phyloP scores from a whole-genome alignment of 1,140 invertebrate genomes.

The Laodelphax striatellus region DNA sequence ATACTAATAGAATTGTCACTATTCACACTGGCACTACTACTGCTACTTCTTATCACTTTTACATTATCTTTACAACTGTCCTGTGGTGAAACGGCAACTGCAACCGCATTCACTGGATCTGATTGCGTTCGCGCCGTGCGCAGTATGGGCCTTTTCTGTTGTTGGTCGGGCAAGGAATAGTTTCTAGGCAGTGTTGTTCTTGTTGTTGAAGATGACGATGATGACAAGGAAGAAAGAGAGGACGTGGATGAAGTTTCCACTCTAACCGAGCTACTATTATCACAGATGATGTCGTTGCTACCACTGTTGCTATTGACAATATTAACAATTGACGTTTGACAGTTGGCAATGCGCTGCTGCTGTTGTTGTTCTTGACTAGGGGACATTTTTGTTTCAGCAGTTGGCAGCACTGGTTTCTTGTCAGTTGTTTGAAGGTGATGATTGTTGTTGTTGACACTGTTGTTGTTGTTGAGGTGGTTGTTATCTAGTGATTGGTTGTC shows the following conservation, averaged over 20 bases:
- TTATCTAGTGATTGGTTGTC: too few species aligned
- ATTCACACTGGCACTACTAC: background rate
- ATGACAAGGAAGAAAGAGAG: too few species aligned
- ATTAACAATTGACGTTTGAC: background rate
- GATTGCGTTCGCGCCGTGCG: constrained; percentile 24
- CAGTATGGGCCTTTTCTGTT: constrained; percentile 12
- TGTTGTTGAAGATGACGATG: too few species aligned
- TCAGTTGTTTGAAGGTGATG: too few species aligned
- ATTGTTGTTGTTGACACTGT: too few species aligned
- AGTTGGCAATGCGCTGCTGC: constrained; percentile 2
- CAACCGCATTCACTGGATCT: constrained; percentile 16
- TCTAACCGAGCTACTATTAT: constrained; percentile 2
- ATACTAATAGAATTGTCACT: too few species aligned
- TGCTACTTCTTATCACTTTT: background rate
- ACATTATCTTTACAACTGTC: background rate
- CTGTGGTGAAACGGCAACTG: background rate
- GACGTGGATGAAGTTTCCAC: constrained; percentile 14
- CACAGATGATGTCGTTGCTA: background rate
- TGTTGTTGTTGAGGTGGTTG: too few species aligned
- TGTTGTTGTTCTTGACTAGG: constrained; percentile 16
- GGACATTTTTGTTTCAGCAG: background rate
- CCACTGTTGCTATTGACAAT: too few species aligned
- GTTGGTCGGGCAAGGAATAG: constrained; percentile 11
- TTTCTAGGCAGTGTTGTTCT: constrained; percentile 16
- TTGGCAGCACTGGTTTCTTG: too few species aligned